phyloP scores from a whole-genome alignment of 2,113 vertebrate species.

The Clarias macrocephalus region DNA sequence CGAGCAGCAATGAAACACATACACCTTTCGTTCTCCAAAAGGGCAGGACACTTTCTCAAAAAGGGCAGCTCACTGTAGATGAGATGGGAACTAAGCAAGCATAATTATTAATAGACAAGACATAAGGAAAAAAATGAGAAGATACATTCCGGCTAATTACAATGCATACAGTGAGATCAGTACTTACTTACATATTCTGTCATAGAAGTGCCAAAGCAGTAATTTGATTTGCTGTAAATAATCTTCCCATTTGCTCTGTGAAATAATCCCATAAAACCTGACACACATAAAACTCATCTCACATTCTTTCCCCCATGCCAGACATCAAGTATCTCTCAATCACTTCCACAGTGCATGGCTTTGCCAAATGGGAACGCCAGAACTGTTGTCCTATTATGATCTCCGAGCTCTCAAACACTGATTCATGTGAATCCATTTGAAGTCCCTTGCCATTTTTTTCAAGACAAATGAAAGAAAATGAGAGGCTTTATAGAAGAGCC shows the following conservation, averaged over 20 bases:
- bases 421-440: conserved; percentile 77
- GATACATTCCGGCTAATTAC: not conserved
- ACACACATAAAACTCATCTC: conserved; percentile 24
- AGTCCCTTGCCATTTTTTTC: conserved; percentile 63
- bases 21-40: not conserved
- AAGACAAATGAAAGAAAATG: conserved; percentile 64
- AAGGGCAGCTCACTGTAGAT: not conserved
- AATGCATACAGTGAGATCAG: not conserved
- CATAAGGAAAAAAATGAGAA: not conserved
- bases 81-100: not conserved
- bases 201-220: not conserved
- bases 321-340: conserved; percentile 59
- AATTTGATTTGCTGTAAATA: not conserved
- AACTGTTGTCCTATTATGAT: conserved; percentile 72
- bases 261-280: conserved; percentile 30
- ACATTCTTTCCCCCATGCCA: conserved; percentile 52
- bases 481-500: conserved; percentile 63
- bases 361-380: conserved; percentile 60
- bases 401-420: conserved; percentile 63
- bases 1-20: not conserved
- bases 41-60: not conserved
- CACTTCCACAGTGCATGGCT: conserved; percentile 59
- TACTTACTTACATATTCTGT: not conserved
- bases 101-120: not conserved
- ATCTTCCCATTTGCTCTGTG: not conserved